Evolutionary conservation across 2,113 vertebrate species (phyloP).

Genomic region (Chamaea fasciata): DNA sequence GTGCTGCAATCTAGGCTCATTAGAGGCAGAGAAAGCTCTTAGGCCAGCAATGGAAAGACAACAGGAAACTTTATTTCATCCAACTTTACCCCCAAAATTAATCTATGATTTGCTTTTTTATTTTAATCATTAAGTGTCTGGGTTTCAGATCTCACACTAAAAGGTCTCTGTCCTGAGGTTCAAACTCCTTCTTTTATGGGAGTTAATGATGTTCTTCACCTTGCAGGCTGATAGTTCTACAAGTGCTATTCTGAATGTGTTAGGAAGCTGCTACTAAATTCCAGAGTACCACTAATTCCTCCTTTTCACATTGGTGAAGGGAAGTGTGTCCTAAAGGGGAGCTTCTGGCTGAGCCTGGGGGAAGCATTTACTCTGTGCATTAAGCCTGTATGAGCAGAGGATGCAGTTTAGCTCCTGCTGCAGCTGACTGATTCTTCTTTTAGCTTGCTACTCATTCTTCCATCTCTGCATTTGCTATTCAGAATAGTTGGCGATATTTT

Average conservation of each 20-base stretch:
- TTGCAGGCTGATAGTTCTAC: neutral
- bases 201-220: neutral
- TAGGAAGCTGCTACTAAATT: neutral
- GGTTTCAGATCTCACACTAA: neutral
- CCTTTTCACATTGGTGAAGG: neutral
- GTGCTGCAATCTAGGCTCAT: slow-evolving; percentile 50
- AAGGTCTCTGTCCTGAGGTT: neutral
- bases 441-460: neutral
- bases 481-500: neutral
- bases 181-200: neutral
- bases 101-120: neutral
- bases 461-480: neutral
- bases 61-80: slow-evolving; percentile 47
- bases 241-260: neutral
- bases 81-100: slow-evolving; percentile 21
- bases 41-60: slow-evolving; percentile 43
- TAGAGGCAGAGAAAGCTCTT: slow-evolving; percentile 40
- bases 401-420: neutral
- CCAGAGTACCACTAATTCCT: neutral
- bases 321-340: neutral
- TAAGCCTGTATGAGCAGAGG: neutral
- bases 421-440: neutral
- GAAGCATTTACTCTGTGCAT: neutral
- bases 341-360: neutral
- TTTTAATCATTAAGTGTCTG: neutral